Percentiles rank a stretch among this genome's conserved stretches.
phyloP scores from a whole-genome alignment of 2,797 vertebrate species.

The Anabacerthia variegaticeps region DNA sequence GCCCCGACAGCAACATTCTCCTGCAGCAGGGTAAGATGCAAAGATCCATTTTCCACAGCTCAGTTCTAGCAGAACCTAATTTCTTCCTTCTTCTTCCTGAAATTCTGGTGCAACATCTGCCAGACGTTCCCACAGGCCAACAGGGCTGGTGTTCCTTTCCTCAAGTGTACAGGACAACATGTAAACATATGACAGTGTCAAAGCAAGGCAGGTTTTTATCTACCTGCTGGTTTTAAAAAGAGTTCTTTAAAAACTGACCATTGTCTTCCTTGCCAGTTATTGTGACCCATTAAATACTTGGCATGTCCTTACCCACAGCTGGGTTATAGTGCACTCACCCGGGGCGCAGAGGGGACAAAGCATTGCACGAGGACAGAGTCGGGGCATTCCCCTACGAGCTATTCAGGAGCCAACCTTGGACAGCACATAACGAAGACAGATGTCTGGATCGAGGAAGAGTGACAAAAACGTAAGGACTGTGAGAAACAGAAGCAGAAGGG shows the following conservation, averaged over 20 bases:
- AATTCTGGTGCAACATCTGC: neutral
- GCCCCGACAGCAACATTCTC: neutral
- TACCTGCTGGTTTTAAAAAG: conserved; percentile 57
- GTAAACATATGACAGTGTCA: conserved; percentile 72
- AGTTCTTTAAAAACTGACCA: conserved; percentile 55
- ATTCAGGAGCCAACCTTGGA: conserved; percentile 50
- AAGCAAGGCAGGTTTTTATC: conserved; percentile 43
- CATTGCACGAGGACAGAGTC: conserved; percentile 26
- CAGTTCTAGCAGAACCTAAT: neutral
- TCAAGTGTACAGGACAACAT: conserved; percentile 71
- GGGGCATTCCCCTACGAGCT: neutral
- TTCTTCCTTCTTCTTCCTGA: neutral
- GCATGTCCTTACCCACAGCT: conserved; percentile 29
- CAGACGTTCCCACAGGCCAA: neutral
- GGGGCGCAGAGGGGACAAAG: conserved; percentile 35
- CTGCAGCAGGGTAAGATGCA: neutral
- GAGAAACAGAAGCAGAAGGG: conserved; percentile 53
- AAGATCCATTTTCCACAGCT: neutral
- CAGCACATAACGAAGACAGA: conserved; percentile 24
- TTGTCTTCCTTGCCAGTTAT: conserved; percentile 34
- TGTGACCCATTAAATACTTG: conserved; percentile 5
- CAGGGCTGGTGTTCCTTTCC: conserved; percentile 47
- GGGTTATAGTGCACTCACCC: conserved; percentile 35
- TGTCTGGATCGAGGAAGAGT: conserved; percentile 28
- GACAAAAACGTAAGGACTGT: conserved; percentile 51